Evolutionary conservation across 2,113 vertebrate genomes (phyloP).

Genomic region (Ochotona curzoniae): DNA sequence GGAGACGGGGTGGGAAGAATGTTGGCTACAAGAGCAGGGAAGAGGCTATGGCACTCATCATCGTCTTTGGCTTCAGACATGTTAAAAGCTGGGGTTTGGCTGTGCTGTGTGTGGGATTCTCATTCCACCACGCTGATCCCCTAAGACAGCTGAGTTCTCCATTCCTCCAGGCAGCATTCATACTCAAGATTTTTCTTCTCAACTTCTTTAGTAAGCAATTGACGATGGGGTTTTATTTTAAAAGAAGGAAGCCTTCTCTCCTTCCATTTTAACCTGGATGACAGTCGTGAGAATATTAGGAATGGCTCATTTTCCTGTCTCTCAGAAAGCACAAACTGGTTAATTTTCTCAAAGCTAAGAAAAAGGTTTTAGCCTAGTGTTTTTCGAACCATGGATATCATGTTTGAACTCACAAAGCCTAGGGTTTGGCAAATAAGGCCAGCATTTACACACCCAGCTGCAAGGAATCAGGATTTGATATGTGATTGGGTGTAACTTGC

Average conservation of each 20-base stretch:
- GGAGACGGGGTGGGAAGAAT: not conserved
- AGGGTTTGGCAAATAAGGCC: conserved; percentile 23
- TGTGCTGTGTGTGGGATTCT: too few species aligned
- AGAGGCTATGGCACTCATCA: not conserved
- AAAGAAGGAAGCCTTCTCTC: not conserved
- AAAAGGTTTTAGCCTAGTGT: conserved; percentile 11
- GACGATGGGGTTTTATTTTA: not conserved
- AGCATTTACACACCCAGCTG: conserved; percentile 64
- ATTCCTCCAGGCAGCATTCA: not conserved
- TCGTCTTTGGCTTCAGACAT: not conserved
- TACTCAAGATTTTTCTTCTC: not conserved
- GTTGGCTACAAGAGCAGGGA: not conserved
- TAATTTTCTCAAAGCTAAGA: conserved; percentile 46
- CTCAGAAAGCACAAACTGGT: not conserved
- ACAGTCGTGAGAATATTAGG: not conserved
- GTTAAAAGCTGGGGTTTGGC: not conserved
- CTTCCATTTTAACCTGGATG: not conserved
- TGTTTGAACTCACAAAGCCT: conserved; percentile 43
- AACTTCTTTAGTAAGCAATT: not conserved
- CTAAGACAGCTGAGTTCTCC: not conserved
- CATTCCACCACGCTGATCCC: not conserved
- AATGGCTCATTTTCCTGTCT: not conserved
- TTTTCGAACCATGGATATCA: conserved; percentile 56
- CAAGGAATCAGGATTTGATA: conserved; percentile 55
- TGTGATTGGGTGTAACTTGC: conserved; percentile 3